These are phyloP conservation scores for Percina caprodes DNA, from an alignment of 2,113 vertebrate genomes.

Conservation along the genomic window DNA sequence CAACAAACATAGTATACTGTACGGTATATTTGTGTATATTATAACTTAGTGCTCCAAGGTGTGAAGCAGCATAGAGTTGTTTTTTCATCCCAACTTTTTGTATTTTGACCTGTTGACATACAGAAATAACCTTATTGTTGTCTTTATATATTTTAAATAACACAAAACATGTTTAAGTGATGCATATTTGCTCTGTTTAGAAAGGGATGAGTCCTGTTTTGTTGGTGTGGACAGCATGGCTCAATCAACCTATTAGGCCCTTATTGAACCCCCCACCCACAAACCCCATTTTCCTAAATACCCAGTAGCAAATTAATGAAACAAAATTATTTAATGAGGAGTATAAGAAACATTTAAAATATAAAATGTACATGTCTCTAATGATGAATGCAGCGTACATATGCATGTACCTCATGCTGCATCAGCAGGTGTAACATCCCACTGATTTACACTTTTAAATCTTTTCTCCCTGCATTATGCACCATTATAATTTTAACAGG, in stretches of 20 bases:
- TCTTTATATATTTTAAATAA: not conserved
- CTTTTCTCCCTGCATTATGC: not conserved
- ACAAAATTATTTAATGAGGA: too few species aligned
- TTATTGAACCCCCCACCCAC: not conserved
- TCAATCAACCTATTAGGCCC: not conserved
- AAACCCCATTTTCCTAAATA: not conserved
- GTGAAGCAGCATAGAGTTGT: not conserved
- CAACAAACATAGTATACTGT: not conserved
- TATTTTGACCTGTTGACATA: not conserved
- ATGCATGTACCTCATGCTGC: not conserved
- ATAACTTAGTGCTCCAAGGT: not conserved
- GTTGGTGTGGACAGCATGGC: not conserved
- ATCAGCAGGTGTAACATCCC: conserved; percentile 6
- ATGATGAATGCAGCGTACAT: not conserved
- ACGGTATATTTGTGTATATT: not conserved
- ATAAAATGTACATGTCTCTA: not conserved
- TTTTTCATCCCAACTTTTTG: not conserved
- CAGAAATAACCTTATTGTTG: not conserved
- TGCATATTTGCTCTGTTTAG: not conserved
- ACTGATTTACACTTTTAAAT: not conserved
- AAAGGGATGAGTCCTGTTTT: not conserved
- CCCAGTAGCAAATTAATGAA: not conserved
- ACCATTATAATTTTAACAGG: not conserved
- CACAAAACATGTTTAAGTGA: not conserved
- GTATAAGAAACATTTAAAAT: not conserved